A percentile compares a stretch with the other conserved stretches of the same genome.
These are phyloP conservation scores for Oikopleura albicans DNA, from an alignment of 23 tunicate genomes.

Conservation along the genomic window DNA sequence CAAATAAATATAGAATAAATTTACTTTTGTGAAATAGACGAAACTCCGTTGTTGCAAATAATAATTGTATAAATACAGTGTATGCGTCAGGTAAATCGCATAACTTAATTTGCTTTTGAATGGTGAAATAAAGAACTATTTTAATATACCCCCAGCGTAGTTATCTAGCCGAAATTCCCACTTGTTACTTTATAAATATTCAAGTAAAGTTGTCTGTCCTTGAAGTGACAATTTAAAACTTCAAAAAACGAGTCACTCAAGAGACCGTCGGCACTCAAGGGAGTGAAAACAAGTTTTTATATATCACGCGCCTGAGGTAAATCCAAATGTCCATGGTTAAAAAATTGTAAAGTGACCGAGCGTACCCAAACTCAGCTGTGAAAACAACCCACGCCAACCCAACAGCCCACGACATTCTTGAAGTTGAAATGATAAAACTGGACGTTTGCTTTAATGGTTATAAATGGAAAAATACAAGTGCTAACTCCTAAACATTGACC, in stretches of 20 bases:
- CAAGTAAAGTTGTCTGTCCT: too few relatives aligned
- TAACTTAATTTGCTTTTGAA: neutral
- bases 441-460: too few relatives aligned
- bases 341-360: neutral
- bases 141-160: too few relatives aligned
- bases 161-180: too few relatives aligned
- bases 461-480: too few relatives aligned
- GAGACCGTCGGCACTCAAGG: neutral
- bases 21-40: neutral
- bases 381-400: neutral
- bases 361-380: neutral
- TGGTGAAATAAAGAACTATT: neutral
- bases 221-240: neutral
- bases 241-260: too few relatives aligned
- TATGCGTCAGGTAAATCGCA: neutral
- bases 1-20: neutral
- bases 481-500: too few relatives aligned
- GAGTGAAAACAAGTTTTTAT: too few relatives aligned
- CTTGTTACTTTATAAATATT: too few relatives aligned
- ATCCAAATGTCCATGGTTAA: neutral
- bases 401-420: neutral
- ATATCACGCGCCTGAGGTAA: neutral
- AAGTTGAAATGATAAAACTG: neutral
- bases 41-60: neutral
- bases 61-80: neutral